phyloP scores from a whole-genome alignment of 2,888 invertebrate genomes.

The Rhyacophila evoluta region DNA sequence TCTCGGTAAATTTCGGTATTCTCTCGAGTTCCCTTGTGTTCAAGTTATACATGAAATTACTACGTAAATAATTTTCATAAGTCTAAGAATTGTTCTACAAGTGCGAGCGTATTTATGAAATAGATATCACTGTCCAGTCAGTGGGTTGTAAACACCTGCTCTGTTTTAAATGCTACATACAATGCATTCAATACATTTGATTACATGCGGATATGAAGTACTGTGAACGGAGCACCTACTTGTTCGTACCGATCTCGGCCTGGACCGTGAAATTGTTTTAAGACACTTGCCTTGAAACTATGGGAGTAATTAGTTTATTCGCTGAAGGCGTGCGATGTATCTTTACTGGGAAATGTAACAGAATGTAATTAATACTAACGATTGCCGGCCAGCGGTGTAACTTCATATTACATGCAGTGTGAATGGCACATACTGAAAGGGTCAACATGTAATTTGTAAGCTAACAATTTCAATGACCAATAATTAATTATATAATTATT shows the following conservation, averaged over 20 bases:
- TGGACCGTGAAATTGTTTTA: conserved; percentile 27
- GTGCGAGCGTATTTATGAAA: not conserved
- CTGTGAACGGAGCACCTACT: not conserved
- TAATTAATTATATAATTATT: too few relatives aligned
- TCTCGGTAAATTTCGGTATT: too few relatives aligned
- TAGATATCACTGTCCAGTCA: not conserved
- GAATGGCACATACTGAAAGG: too few relatives aligned
- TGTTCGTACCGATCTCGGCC: not conserved
- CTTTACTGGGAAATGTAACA: not conserved
- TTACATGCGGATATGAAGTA: conserved; percentile 35
- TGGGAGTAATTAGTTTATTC: conserved; percentile 17
- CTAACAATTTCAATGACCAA: too few relatives aligned
- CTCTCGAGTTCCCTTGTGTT: too few relatives aligned
- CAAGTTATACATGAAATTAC: too few relatives aligned
- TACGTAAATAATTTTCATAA: too few relatives aligned
- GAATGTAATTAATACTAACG: conserved; percentile 15
- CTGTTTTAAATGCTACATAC: conserved; percentile 40
- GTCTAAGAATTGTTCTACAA: too few relatives aligned
- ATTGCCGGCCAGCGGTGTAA: not conserved
- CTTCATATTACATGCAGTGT: not conserved
- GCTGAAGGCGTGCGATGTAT: conserved; percentile 12
- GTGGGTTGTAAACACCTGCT: conserved; percentile 30
- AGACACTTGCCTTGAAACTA: not conserved
- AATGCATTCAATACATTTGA: conserved; percentile 34
- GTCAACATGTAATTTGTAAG: too few relatives aligned